Percentiles rank a stretch among this genome's conserved stretches.
These are phyloP conservation scores for Dryomyza anilis DNA, from an alignment of 2,888 invertebrate genomes.

Conservation along the genomic window DNA sequence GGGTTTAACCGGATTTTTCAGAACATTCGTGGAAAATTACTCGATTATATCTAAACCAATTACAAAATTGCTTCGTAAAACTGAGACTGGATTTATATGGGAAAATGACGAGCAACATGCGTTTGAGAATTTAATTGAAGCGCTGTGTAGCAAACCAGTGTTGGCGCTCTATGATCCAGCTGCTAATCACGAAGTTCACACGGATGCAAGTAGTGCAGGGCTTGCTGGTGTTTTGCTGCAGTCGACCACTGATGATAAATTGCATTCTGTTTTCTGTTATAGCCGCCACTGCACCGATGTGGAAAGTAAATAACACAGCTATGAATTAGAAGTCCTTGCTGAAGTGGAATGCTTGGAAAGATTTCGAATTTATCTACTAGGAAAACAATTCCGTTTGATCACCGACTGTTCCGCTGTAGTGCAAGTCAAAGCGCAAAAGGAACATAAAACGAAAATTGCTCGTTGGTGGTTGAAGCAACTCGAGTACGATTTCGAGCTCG, in stretches of 20 bases:
- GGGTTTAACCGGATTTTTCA: slow-evolving; percentile 32
- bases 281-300: slow-evolving; percentile 29
- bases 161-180: slow-evolving; percentile 22
- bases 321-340: slow-evolving; percentile 48
- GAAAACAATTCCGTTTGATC: slow-evolving; percentile 32
- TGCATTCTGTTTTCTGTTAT: slow-evolving; percentile 28
- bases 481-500: not conserved
- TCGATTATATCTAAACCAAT: slow-evolving; percentile 25
- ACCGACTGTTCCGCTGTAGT: slow-evolving; percentile 29
- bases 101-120: slow-evolving; percentile 13
- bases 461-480: not conserved
- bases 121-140: slow-evolving; percentile 18
- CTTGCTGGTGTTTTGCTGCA: slow-evolving; percentile 22
- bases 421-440: slow-evolving; percentile 1
- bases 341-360: slow-evolving; percentile 48
- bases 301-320: slow-evolving; percentile 41
- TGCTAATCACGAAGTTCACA: slow-evolving; percentile 24
- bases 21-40: slow-evolving; percentile 31
- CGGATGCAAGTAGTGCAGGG: not conserved
- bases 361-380: slow-evolving; percentile 49
- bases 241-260: slow-evolving; percentile 19
- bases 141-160: slow-evolving; percentile 18
- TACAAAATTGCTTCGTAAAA: slow-evolving; percentile 11
- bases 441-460: slow-evolving; percentile 15
- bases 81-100: slow-evolving; percentile 17